Percentiles rank a stretch among this genome's conserved stretches.
Evolutionary conservation across 2,113 vertebrate genomes (phyloP).

Genomic region (Leptobrachium ailaonicum): DNA sequence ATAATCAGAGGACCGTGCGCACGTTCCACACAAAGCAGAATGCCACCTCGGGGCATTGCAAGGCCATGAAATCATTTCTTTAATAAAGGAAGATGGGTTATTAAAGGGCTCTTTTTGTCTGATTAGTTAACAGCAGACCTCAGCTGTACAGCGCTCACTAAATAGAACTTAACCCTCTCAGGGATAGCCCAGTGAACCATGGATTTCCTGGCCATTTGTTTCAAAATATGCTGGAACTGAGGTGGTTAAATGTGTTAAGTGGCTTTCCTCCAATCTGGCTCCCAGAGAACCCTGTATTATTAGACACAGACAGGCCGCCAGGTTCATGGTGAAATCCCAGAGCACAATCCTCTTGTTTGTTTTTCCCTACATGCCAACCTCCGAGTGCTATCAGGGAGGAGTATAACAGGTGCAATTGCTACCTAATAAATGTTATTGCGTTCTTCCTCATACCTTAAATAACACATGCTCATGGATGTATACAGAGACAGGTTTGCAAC

Average conservation of each 20-base stretch:
- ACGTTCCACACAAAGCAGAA: conserved; percentile 39
- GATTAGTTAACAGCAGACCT: conserved; percentile 45
- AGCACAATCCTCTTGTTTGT: neutral
- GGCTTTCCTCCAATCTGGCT: conserved; percentile 36
- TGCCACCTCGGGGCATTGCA: conserved; percentile 44
- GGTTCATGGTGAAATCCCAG: conserved; percentile 32
- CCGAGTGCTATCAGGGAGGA: neutral
- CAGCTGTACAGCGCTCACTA: conserved; percentile 26
- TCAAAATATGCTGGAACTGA: neutral
- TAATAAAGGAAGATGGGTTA: conserved; percentile 51
- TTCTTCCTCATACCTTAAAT: neutral
- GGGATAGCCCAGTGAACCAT: neutral
- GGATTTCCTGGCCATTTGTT: neutral
- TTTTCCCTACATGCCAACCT: conserved; percentile 3
- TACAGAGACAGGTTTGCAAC: too few relatives aligned
- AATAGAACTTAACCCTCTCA: conserved; percentile 18
- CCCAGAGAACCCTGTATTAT: conserved; percentile 30
- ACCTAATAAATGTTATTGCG: neutral
- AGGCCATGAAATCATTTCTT: conserved; percentile 46
- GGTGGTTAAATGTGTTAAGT: conserved; percentile 23
- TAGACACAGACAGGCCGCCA: conserved; percentile 38
- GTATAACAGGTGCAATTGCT: conserved; percentile 7
- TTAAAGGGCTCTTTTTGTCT: conserved; percentile 48
- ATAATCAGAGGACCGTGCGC: conserved; percentile 35
- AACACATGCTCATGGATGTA: too few relatives aligned